Evolutionary conservation across 2,888 invertebrate species (phyloP), one percentile per base, ranked within the genome.

Genomic region (Nomada goodeniana): DNA sequence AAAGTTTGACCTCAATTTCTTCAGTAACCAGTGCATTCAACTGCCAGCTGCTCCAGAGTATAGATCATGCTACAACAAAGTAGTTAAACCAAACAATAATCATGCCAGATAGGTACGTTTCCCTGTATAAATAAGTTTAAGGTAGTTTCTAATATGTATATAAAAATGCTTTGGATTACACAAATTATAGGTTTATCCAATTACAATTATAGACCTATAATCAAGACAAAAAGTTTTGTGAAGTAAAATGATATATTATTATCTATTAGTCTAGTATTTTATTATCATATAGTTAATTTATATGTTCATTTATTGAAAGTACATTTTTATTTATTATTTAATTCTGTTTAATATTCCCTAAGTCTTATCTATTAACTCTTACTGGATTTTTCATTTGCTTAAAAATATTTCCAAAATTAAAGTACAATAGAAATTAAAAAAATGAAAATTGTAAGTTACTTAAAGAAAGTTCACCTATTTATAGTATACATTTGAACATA

Each of bases 1-100:
- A 80, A 86, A 82, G 90, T 90, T 88, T 90, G 92, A 93, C 92
- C 93, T 93, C 91, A 86, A 93, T 93, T 78, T 85, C 74, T 75
- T 80, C 76, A 83, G 82, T 83, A 79, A 83, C 86, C 84, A 86
- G 80, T 85, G 85, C 87, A 90, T 90, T 89, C 86, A 80, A 86
- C 86, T 86, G 83, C 83, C 88, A 87, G 87, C 85, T 87, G 86
- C 85, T 87, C 77, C 81, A 82, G 85, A 85, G 85, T 89, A 79
- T 82, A 83, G 83, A 89, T 81, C 87, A 90, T 90, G 86, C 74
- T 78, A 75, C 65, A 83, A 69, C 67, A 64, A 83, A 63, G 59
- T 53, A 71, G 76, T 84, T 77, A 61, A 82, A 72, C 52, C 61
- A 64, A 79, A 64, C 55, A 63, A 15, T 50, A 70, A 85, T 59